These are phyloP conservation scores for Marronus borbonicus DNA, from an alignment of 2,888 invertebrate species.

Conservation along the genomic window DNA sequence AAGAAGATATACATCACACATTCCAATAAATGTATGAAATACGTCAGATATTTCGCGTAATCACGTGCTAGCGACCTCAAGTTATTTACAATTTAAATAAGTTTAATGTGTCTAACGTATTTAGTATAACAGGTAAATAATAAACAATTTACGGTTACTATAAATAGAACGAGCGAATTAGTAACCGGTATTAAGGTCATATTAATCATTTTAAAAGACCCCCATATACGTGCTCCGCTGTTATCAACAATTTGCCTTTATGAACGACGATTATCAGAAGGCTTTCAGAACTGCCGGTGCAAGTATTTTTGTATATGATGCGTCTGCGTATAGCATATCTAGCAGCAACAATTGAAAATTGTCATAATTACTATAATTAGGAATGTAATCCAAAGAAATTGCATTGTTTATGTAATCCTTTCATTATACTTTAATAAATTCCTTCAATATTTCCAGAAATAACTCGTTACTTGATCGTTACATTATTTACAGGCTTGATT, in stretches of 20 bases:
- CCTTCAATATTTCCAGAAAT: slow-evolving; percentile 13
- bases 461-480: slow-evolving; percentile 11
- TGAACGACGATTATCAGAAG: slow-evolving; percentile 35
- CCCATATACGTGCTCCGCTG: slow-evolving; percentile 45
- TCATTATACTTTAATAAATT: slow-evolving; percentile 2
- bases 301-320: not conserved
- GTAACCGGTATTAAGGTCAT: slow-evolving; percentile 61
- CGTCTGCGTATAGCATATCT: slow-evolving; percentile 3
- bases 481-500: not conserved
- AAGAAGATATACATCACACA: not conserved
- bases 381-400: slow-evolving; percentile 31
- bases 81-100: slow-evolving; percentile 34
- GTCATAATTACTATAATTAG: slow-evolving; percentile 40
- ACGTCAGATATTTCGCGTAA: slow-evolving; percentile 17
- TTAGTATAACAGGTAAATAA: slow-evolving; percentile 51
- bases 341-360: slow-evolving; percentile 39
- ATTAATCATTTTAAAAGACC: slow-evolving; percentile 56
- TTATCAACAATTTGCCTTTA: slow-evolving; percentile 43
- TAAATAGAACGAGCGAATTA: slow-evolving; percentile 54
- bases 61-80: slow-evolving; percentile 38
- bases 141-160: slow-evolving; percentile 55
- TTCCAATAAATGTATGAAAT: not conserved
- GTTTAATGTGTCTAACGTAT: slow-evolving; percentile 30
- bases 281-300: slow-evolving; percentile 25
- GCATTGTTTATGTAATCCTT: slow-evolving; percentile 27